These are phyloP conservation scores for Myotis lucifugus DNA, from an alignment of 2,113 vertebrate species.

Conservation along the genomic window DNA sequence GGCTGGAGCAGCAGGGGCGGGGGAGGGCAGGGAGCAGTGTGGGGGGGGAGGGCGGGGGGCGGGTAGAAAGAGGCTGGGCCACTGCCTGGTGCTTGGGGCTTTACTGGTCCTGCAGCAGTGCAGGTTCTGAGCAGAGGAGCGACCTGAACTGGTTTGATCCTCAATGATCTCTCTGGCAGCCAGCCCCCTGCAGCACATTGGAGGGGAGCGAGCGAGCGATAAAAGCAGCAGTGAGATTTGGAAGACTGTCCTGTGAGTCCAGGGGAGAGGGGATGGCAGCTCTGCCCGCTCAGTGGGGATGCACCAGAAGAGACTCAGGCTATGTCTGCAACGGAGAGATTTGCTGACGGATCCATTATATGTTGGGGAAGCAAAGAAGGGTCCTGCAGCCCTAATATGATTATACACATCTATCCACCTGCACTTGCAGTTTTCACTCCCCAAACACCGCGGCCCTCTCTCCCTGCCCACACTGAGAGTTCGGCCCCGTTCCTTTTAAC, in stretches of 20 bases:
- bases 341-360: neutral
- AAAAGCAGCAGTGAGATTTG: accelerated
- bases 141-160: neutral
- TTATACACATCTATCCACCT: accelerated
- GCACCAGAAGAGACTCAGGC: neutral
- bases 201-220: too few relatives aligned
- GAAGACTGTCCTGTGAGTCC: neutral
- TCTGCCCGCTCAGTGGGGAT: neutral
- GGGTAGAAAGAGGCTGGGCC: neutral
- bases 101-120: too few relatives aligned
- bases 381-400: neutral
- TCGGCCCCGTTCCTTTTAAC: neutral
- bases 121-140: neutral
- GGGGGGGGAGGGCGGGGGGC: accelerated
- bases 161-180: neutral
- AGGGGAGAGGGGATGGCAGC: neutral
- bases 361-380: neutral
- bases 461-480: neutral
- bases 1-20: neutral
- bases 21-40: accelerated
- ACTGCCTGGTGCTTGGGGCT: neutral
- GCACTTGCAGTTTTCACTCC: neutral
- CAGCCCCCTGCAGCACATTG: accelerated
- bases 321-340: neutral
- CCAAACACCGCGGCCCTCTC: neutral